Evolutionary conservation across 2,113 vertebrate genomes (phyloP).

Genomic region (Channa argus): DNA sequence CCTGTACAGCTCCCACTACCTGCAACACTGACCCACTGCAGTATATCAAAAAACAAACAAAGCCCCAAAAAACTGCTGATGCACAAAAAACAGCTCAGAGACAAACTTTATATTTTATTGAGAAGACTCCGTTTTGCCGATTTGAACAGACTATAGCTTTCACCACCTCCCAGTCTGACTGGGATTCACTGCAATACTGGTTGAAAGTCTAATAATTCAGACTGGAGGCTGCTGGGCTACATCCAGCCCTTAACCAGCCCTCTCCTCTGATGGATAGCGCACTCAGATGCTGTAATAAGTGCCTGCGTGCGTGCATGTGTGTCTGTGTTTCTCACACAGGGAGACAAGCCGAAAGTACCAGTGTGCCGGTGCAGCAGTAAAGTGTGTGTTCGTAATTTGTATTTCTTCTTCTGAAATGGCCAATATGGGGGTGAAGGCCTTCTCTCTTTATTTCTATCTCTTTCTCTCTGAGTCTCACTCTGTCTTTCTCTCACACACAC

Average conservation of each 20-base stretch:
- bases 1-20: conserved; percentile 28
- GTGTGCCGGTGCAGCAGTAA: conserved; percentile 18
- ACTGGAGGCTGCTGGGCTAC: conserved; percentile 63
- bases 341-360: not conserved
- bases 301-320: conserved; percentile 28
- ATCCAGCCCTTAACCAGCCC: conserved; percentile 57
- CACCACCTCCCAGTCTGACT: conserved; percentile 18
- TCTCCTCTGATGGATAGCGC: conserved; percentile 66
- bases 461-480: too few relatives aligned
- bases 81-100: not conserved
- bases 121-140: not conserved
- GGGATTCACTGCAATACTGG: conserved; percentile 36
- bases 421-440: not conserved
- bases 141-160: conserved; percentile 1
- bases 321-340: not conserved
- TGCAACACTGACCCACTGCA: conserved; percentile 22
- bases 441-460: not conserved
- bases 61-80: conserved; percentile 10
- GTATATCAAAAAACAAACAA: not conserved
- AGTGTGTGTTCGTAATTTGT: conserved; percentile 34
- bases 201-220: conserved; percentile 66
- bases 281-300: conserved; percentile 56
- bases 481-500: not conserved
- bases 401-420: conserved; percentile 35
- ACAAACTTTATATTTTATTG: conserved; percentile 4